phyloP scores from a whole-genome alignment of 2,888 invertebrate genomes.

The Netelia inedita region DNA sequence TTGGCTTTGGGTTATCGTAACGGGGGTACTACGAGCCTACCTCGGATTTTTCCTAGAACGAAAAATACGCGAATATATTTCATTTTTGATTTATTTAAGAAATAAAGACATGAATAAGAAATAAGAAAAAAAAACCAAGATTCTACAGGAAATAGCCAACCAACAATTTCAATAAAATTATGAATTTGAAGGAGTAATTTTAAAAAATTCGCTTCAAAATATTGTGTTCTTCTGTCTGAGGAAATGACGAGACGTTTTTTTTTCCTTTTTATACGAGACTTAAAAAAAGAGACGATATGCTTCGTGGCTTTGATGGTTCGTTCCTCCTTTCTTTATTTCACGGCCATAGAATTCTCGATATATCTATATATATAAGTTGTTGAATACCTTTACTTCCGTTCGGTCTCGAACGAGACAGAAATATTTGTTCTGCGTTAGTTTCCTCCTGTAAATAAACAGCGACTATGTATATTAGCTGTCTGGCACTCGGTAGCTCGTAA shows the following conservation, averaged over 20 bases:
- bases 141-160: no score
- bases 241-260: no score
- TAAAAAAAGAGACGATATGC: slow-evolving; percentile 42
- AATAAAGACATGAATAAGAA: no score
- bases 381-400: slow-evolving; percentile 73
- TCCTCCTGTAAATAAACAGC: slow-evolving; percentile 14
- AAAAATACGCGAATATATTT: no score
- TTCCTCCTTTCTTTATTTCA: slow-evolving; percentile 1
- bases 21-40: background rate
- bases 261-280: no score
- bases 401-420: slow-evolving; percentile 48
- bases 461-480: slow-evolving; percentile 26
- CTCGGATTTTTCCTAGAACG: no score
- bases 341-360: slow-evolving; percentile 7
- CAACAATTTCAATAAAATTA: no score
- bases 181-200: no score
- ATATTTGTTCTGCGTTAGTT: slow-evolving; percentile 35
- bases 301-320: slow-evolving; percentile 77
- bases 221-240: no score
- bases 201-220: no score
- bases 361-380: slow-evolving; percentile 65
- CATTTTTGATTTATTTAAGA: no score
- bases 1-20: slow-evolving; percentile 3
- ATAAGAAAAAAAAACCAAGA: no score
- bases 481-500: slow-evolving; percentile 42